Evolutionary conservation across 2,888 invertebrate species (phyloP).

Genomic region (Eulithis testata): DNA sequence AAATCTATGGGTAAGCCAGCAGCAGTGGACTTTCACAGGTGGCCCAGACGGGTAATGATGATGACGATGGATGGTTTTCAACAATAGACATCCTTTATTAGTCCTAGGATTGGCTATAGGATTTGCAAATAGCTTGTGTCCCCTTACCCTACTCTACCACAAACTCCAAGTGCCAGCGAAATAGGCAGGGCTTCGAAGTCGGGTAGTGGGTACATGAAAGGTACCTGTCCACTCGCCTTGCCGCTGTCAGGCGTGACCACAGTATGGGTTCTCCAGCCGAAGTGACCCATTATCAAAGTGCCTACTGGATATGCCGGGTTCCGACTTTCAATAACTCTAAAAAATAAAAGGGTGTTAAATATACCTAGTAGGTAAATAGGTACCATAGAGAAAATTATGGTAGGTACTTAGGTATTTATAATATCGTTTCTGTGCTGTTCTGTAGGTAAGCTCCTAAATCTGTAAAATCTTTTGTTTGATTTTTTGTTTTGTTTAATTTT

Average conservation of each 20-base stretch:
- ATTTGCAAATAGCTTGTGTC: no score
- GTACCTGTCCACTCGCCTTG: conserved; percentile 55
- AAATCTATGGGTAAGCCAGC: no score
- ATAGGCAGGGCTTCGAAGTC: conserved; percentile 83
- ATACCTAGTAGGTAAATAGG: not conserved
- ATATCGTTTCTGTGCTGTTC: no score
- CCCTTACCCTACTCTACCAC: conserved; percentile 88
- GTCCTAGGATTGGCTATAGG: no score
- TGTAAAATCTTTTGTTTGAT: no score
- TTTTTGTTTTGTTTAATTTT: no score
- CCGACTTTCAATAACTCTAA: conserved; percentile 87
- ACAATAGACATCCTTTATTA: no score
- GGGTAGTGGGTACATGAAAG: conserved; percentile 72
- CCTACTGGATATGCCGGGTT: conserved; percentile 86
- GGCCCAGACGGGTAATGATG: not conserved
- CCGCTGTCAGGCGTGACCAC: conserved; percentile 71
- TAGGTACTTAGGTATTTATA: no score
- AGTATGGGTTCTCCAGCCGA: conserved; percentile 88
- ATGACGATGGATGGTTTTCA: no score
- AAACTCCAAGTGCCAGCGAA: conserved; percentile 85
- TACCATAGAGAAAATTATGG: not conserved
- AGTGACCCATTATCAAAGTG: conserved; percentile 84
- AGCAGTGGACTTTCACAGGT: not conserved
- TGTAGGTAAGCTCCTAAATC: no score
- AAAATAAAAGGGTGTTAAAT: conserved; percentile 32